Evolutionary conservation across 1,140 invertebrate genomes (phyloP), one percentile per base, ranked within the genome.

Genomic region (Diachasma alloeum): DNA sequence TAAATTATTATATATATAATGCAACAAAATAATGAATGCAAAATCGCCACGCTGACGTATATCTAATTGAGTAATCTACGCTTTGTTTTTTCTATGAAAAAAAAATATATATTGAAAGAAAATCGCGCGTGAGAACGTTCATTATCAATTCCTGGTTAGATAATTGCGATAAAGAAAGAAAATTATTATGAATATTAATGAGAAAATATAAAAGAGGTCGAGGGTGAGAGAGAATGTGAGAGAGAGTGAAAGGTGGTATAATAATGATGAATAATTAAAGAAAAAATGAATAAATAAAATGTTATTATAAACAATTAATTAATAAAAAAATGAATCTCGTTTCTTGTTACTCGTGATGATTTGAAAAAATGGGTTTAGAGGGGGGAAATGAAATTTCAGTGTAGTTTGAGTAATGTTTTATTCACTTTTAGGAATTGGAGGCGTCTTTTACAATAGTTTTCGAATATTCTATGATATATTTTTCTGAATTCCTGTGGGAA

Each of bases 301-400:
- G 85, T 87, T 86, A 87, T 86, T 85, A 87, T 87, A 86, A 87
- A 87, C 77, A 74, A 87, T 84, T 84, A 86, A 85, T 86, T 85
- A 87, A 86, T 86, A 86, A 86, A 86, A 85, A 76, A 78, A 85
- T 81, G 71, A 85, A 87, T 85, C 82, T 86, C 85, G 84, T 87
- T 84, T 85, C 82, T 87, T 87, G 85, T 87, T 86, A 87, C 82
- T 85, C 85, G 53, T 84, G 81, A 77, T 82, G 81, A 80, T 79
- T 79, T 72, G 9, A 63, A 15, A 42, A 13, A 13, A 42, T 10
- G 13, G 9, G 39, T 2, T 1, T 42, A 2, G 39, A 13, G 39
- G 39, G 13, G 39, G 9, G 9, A 42, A 42, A 42, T 31, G 6
- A 3, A 6, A 11, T 42, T 42, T 13, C 39, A 13, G 6, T 31